These are phyloP conservation scores for Crossocerus cetratus DNA, from an alignment of 2,888 invertebrate species.

Conservation along the genomic window DNA sequence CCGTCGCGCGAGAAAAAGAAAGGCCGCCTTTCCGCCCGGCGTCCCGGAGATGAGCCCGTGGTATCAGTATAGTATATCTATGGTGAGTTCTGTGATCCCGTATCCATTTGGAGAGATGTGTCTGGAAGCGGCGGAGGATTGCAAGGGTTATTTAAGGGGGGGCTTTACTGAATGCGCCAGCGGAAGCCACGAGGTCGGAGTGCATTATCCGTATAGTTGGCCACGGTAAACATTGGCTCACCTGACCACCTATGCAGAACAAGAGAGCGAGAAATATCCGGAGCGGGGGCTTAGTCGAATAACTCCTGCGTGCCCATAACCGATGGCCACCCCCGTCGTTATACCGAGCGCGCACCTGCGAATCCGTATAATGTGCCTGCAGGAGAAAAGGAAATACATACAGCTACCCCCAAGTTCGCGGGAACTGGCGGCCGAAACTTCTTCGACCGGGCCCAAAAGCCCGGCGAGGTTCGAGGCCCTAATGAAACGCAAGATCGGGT, in stretches of 20 bases:
- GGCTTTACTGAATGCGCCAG: not conserved
- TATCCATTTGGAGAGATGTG: conserved; percentile 69
- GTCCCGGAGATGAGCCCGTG: conserved; percentile 90
- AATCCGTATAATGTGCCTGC: conserved; percentile 60
- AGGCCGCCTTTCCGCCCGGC: conserved; percentile 88
- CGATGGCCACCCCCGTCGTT: conserved; percentile 97
- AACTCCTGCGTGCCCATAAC: conserved; percentile 94
- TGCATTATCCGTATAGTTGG: conserved; percentile 1
- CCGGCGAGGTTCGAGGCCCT: too few relatives aligned
- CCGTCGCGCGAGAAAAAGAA: conserved; percentile 97
- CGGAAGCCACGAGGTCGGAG: not conserved
- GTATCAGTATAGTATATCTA: conserved; percentile 85
- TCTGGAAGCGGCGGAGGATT: conserved; percentile 58
- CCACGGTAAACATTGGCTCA: conserved; percentile 76
- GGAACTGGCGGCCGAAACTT: too few relatives aligned
- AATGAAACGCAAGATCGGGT: too few relatives aligned
- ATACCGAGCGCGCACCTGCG: conserved; percentile 81
- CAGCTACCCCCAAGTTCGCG: conserved; percentile 5
- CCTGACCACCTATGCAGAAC: conserved; percentile 92
- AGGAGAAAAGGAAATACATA: not conserved
- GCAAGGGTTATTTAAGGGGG: not conserved
- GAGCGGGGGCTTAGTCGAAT: conserved; percentile 87
- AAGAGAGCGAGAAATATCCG: conserved; percentile 87
- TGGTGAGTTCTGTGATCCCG: conserved; percentile 85
- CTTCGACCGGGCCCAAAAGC: too few relatives aligned